Evolutionary conservation across 1,140 invertebrate species (phyloP).

Genomic region (Calycopis cecrops): DNA sequence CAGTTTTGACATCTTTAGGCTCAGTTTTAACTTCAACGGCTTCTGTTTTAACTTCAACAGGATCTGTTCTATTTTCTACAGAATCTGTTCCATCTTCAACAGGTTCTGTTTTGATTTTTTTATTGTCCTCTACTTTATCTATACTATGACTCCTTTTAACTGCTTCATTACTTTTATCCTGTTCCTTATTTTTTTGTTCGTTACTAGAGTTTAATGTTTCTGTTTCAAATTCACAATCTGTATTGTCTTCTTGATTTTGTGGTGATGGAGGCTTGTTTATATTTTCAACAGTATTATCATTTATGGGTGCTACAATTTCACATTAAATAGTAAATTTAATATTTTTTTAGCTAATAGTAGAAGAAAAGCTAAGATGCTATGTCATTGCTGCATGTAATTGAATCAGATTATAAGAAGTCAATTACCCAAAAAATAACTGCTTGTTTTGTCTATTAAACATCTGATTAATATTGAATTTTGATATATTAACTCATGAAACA

Average conservation of each 20-base stretch:
- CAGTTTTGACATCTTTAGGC: constrained; percentile 14
- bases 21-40: constrained; percentile 17
- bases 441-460: too few species aligned
- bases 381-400: too few species aligned
- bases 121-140: constrained; percentile 27
- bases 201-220: constrained; percentile 1
- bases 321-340: too few species aligned
- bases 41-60: neutral
- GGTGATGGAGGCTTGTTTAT: too few species aligned
- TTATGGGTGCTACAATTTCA: too few species aligned
- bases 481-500: too few species aligned
- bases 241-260: neutral
- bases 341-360: too few species aligned
- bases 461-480: too few species aligned
- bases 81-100: constrained; percentile 6
- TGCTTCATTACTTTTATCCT: constrained; percentile 11
- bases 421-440: too few species aligned
- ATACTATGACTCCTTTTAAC: constrained; percentile 26
- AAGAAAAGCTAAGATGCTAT: too few species aligned
- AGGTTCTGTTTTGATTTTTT: constrained; percentile 24
- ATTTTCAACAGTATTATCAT: too few species aligned
- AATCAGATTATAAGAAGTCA: too few species aligned
- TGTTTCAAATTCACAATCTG: constrained; percentile 8
- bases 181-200: constrained; percentile 4
- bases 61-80: neutral